Conservation (phyloP, 2,797 vertebrate genomes). For the Gymnothorax reevesii region DNA sequence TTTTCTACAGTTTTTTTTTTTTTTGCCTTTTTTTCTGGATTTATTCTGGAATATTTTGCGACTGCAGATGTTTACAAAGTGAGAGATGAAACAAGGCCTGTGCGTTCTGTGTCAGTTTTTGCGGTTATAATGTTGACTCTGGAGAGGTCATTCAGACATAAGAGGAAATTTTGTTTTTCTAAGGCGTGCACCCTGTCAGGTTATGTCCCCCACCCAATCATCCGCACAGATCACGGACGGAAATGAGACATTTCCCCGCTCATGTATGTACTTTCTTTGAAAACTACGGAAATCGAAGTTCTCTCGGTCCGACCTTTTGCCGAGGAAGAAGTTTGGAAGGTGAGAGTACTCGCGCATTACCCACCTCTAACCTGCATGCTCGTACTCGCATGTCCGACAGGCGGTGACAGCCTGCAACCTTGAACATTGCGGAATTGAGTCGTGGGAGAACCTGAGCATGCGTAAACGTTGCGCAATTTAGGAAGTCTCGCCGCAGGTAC, state of each 20-base stretch:
- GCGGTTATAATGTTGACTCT: background rate
- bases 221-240: background rate
- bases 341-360: background rate
- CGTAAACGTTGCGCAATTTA: background rate
- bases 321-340: background rate
- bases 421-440: background rate
- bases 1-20: too few species aligned
- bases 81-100: background rate
- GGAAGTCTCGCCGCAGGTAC: background rate
- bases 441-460: slow-evolving; percentile 2
- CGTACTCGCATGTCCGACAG: background rate
- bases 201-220: slow-evolving; percentile 12
- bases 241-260: background rate
- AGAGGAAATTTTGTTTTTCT: background rate
- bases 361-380: background rate
- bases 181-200: background rate
- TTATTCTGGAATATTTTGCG: too few species aligned
- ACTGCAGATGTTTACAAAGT: too few species aligned
- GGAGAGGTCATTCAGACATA: background rate
- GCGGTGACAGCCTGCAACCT: background rate
- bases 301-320: background rate
- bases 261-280: background rate
- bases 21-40: too few species aligned
- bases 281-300: background rate
- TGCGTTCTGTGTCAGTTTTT: background rate